Percentiles rank a stretch among this genome's conserved stretches.
Evolutionary conservation across 1,140 invertebrate genomes (phyloP).

Genomic region (Microplitis demolitor): DNA sequence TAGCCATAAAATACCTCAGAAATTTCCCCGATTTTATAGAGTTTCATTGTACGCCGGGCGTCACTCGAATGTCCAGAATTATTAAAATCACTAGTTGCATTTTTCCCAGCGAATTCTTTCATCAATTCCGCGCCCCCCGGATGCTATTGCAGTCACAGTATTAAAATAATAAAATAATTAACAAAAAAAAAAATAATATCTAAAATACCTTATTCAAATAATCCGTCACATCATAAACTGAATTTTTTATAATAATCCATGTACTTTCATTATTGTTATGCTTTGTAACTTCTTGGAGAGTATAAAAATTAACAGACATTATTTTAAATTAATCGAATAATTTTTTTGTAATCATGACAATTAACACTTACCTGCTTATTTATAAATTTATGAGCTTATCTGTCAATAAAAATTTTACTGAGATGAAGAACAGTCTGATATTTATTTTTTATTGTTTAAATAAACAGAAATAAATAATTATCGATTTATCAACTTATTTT

Average conservation of each 20-base stretch:
- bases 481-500: too few species aligned
- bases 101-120: slow-evolving; percentile 68
- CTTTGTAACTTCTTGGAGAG: slow-evolving; percentile 63
- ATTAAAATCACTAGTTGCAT: slow-evolving; percentile 68
- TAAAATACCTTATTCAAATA: slow-evolving; percentile 62
- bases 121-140: slow-evolving; percentile 69
- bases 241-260: slow-evolving; percentile 70
- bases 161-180: background rate
- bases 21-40: slow-evolving; percentile 70
- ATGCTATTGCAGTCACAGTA: slow-evolving; percentile 60
- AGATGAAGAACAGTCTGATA: too few species aligned
- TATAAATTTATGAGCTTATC: background rate
- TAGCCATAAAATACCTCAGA: slow-evolving; percentile 53
- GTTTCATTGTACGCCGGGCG: slow-evolving; percentile 64
- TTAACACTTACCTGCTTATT: background rate
- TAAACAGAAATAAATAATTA: too few species aligned
- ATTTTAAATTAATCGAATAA: background rate
- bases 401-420: too few species aligned
- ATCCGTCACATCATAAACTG: slow-evolving; percentile 70
- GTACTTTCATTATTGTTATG: slow-evolving; percentile 63
- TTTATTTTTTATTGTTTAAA: too few species aligned
- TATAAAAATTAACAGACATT: slow-evolving; percentile 45
- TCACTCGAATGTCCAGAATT: slow-evolving; percentile 70
- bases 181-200: background rate
- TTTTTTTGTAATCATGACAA: background rate